Evolutionary conservation across 2,113 vertebrate species (phyloP).

Genomic region (crab-eating macaque (Macaca fascicularis)): DNA sequence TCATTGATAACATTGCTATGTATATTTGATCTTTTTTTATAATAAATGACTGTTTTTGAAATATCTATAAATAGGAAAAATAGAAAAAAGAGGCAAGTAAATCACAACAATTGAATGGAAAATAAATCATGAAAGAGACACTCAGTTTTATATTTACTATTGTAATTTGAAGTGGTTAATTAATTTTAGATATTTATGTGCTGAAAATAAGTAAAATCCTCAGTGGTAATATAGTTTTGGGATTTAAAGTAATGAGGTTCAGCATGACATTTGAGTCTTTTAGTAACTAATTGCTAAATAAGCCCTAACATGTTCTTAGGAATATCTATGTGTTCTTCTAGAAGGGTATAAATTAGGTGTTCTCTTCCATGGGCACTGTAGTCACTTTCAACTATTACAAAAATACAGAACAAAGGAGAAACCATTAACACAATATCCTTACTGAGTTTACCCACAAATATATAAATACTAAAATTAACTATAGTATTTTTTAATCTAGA

Average conservation of each 20-base stretch:
- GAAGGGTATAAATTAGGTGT: neutral
- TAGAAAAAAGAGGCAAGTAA: neutral
- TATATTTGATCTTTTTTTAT: neutral
- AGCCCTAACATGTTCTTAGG: neutral
- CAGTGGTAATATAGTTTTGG: neutral
- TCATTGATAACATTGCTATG: too few relatives aligned
- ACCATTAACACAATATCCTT: neutral
- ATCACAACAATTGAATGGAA: neutral
- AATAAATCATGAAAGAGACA: neutral
- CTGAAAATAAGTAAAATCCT: neutral
- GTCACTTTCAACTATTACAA: neutral
- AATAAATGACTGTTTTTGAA: neutral
- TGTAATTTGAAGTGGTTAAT: neutral
- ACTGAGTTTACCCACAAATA: neutral
- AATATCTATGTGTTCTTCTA: neutral
- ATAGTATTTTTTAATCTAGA: neutral
- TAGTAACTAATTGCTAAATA: neutral
- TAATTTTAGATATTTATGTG: neutral
- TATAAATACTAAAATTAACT: neutral
- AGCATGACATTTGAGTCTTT: neutral
- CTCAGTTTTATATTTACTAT: neutral
- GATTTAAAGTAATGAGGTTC: neutral
- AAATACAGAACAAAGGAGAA: neutral
- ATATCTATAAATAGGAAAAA: neutral
- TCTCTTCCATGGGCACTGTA: neutral